A percentile compares a stretch with the other conserved stretches of the same genome.
Evolutionary conservation across 1,140 invertebrate genomes (phyloP).

Genomic region (Onthophagus taurus): DNA sequence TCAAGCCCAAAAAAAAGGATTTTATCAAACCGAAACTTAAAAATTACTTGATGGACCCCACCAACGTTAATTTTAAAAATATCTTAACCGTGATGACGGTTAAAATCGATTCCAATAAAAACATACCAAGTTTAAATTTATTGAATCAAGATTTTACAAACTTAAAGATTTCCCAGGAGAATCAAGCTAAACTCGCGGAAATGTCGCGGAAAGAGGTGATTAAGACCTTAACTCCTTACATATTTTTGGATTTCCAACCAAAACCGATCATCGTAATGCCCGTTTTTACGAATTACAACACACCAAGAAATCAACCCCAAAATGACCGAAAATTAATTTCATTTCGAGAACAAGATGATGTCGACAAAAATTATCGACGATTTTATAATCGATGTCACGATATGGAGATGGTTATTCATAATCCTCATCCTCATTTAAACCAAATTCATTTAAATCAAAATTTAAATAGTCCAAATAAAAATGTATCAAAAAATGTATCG

Average conservation of each 20-base stretch:
- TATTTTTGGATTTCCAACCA: slow-evolving; percentile 11
- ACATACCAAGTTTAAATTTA: no score
- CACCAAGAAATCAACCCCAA: slow-evolving; percentile 1
- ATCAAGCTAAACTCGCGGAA: slow-evolving; percentile 6
- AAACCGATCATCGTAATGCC: slow-evolving; percentile 12
- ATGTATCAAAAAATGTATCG: no score
- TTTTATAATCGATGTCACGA: no score
- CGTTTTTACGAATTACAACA: slow-evolving; percentile 4
- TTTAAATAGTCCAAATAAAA: no score
- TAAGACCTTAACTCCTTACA: slow-evolving; percentile 9
- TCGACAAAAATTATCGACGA: no score
- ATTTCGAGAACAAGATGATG: no score
- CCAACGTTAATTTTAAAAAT: slow-evolving; percentile 6
- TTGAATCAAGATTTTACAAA: background rate
- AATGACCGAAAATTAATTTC: no score
- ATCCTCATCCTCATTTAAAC: background rate
- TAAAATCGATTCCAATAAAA: slow-evolving; percentile 4
- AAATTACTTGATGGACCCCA: background rate
- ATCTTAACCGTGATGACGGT: slow-evolving; percentile 19
- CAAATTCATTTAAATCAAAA: slow-evolving; percentile 4
- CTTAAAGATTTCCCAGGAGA: background rate
- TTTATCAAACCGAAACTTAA: slow-evolving; percentile 1
- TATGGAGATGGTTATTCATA: no score
- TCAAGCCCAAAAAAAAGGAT: slow-evolving; percentile 2
- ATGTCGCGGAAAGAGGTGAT: slow-evolving; percentile 5